phyloP scores from a whole-genome alignment of 2,797 vertebrate species.

The Phoxinus dragarum region DNA sequence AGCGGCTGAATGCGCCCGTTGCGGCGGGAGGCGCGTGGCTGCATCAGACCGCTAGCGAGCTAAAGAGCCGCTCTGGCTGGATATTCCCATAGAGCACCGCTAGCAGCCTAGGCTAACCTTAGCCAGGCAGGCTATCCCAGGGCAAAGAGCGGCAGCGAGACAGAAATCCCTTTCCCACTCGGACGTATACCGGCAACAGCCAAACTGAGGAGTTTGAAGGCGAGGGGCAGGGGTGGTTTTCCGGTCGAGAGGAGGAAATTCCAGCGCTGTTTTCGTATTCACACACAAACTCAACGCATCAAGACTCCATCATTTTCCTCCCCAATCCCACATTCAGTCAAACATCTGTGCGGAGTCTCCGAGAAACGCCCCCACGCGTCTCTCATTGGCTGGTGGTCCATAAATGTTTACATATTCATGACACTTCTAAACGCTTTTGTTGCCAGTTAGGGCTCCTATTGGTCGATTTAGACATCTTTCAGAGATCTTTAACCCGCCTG shows the following conservation, averaged over 20 bases:
- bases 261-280: slow-evolving; percentile 49
- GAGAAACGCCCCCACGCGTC: slow-evolving; percentile 62
- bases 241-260: slow-evolving; percentile 48
- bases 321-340: slow-evolving; percentile 60
- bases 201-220: slow-evolving; percentile 7
- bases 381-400: slow-evolving; percentile 66
- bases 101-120: slow-evolving; percentile 41
- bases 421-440: slow-evolving; percentile 41
- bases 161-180: neutral
- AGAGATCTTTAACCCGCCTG: slow-evolving; percentile 54
- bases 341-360: slow-evolving; percentile 51
- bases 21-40: slow-evolving; percentile 48
- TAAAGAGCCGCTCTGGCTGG: slow-evolving; percentile 65
- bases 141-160: slow-evolving; percentile 15
- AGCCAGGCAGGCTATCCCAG: slow-evolving; percentile 23
- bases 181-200: neutral
- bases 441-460: slow-evolving; percentile 51
- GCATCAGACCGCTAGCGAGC: slow-evolving; percentile 53
- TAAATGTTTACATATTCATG: slow-evolving; percentile 66
- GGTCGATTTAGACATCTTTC: slow-evolving; percentile 55
- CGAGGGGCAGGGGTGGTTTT: neutral
- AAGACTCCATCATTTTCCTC: slow-evolving; percentile 67
- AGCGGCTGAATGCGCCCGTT: slow-evolving; percentile 28
- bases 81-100: slow-evolving; percentile 47
- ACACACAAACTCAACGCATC: slow-evolving; percentile 60